A percentile compares a stretch with the other conserved stretches of the same genome.
Evolutionary conservation across 2,888 invertebrate species (phyloP).

Genomic region (Hermaeophaga mercurialis): DNA sequence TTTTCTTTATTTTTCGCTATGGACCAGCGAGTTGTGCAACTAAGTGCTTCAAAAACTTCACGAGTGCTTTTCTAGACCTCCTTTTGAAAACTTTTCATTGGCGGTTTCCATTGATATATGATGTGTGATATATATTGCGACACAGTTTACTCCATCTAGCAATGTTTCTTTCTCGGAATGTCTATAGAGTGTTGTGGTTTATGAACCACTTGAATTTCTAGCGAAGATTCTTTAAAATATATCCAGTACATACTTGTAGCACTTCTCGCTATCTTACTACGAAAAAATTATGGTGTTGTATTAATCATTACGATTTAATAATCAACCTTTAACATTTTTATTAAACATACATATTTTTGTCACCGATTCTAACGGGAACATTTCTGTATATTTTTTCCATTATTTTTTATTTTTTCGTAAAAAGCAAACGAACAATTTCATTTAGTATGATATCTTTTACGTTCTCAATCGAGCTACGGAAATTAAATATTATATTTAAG

Average conservation of each 20-base stretch:
- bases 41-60: slow-evolving; percentile 28
- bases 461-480: slow-evolving; percentile 13
- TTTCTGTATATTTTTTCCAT: no score
- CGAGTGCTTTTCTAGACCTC: slow-evolving; percentile 23
- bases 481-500: slow-evolving; percentile 15
- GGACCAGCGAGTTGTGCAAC: slow-evolving; percentile 23
- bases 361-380: no score
- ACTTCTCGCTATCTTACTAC: no score
- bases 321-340: no score
- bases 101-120: slow-evolving; percentile 27
- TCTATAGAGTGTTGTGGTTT: slow-evolving; percentile 1
- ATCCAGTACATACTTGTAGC: no score
- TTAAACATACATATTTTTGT: no score
- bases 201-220: background rate
- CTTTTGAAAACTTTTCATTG: slow-evolving; percentile 25
- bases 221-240: no score
- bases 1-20: slow-evolving; percentile 13
- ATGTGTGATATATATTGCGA: slow-evolving; percentile 28
- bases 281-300: no score
- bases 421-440: no score
- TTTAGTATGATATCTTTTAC: no score
- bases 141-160: slow-evolving; percentile 15
- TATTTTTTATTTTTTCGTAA: no score
- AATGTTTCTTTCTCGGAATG: slow-evolving; percentile 4
- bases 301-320: no score